Evolutionary conservation across 1,140 invertebrate species (phyloP), one percentile per base, ranked within the genome.

Genomic region (Matsumurasca onukii): DNA sequence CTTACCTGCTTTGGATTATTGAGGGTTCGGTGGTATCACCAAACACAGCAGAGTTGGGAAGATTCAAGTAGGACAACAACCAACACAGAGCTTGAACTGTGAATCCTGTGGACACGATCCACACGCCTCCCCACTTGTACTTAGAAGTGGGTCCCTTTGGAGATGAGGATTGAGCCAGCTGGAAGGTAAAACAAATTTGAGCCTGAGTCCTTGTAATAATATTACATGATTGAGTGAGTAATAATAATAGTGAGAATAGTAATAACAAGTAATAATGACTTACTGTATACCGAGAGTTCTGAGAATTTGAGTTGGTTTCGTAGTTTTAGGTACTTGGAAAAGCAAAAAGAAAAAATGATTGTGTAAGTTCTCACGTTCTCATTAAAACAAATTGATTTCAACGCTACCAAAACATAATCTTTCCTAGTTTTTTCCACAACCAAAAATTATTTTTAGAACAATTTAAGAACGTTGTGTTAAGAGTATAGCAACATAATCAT

Each of bases 51-150:
- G 67, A 27, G 9, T 71, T 67, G 1, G 73, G 73, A 13, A 75
- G 25, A 62, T 75, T 74, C 13, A 74, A 55, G 59, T 71, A 74
- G 24, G 71, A 71, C 0, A 75, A 61, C 17, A 68, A 61, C 22
- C 67, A 74, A n/a, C 66, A 66, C 3, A 68, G 1, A n/a, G 71
- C 49, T 49, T 74, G 71, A 15, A 72, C 31, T 13, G 72, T 12
- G 30, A 70, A 74, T 20, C 74, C 71, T 31, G 22, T 39, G 62
- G 9, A 27, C 13, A 65, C 62, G 2, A 65, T 45, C 17, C 12
- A 39, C 13, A 45, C 62, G 2, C 62, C 34, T 31, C 62, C 62
- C 62, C 62, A 65, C 39, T 45, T 65, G 62, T 20, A 65, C 62
- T 65, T 39, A 2, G 62, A 65, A 15, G 24, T 45, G 24, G 1